phyloP scores from a whole-genome alignment of 1,140 invertebrate genomes.

The Druon quercuslanigerum region DNA sequence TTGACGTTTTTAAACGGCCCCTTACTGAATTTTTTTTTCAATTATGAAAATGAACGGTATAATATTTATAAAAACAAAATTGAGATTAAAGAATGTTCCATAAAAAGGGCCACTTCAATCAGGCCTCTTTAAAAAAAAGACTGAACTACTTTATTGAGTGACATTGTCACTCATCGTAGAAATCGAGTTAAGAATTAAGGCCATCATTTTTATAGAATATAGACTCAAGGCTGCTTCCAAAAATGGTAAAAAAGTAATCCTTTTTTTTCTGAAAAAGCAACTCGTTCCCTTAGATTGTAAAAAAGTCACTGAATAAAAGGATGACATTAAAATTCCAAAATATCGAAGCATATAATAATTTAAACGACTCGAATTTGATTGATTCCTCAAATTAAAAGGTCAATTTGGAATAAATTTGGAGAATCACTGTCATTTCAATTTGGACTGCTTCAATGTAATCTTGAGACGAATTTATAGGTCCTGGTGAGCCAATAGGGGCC shows the following conservation, averaged over 20 bases:
- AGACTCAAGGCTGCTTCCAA: background rate
- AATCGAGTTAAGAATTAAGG: slow-evolving; percentile 5
- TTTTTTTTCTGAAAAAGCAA: background rate
- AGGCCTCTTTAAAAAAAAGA: slow-evolving; percentile 3
- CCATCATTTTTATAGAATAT: background rate
- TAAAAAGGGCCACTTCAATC: slow-evolving; percentile 12
- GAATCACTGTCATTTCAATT: slow-evolving; percentile 47
- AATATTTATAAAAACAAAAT: background rate
- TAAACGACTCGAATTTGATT: background rate
- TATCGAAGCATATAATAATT: no score
- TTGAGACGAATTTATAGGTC: slow-evolving; percentile 45
- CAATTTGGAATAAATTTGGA: background rate
- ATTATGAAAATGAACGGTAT: background rate
- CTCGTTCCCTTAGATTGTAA: background rate
- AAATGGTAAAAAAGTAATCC: background rate
- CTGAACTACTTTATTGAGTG: slow-evolving; percentile 28
- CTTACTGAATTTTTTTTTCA: no score
- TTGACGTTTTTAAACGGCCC: no score
- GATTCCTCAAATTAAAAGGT: background rate
- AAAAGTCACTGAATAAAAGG: no score
- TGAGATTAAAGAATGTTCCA: background rate
- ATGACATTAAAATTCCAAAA: no score
- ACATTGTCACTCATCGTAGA: slow-evolving; percentile 8
- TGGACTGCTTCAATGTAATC: slow-evolving; percentile 44
- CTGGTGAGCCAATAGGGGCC: slow-evolving; percentile 51